phyloP scores from a whole-genome alignment of 2,113 vertebrate genomes.

The Atherinomorus stipes region DNA sequence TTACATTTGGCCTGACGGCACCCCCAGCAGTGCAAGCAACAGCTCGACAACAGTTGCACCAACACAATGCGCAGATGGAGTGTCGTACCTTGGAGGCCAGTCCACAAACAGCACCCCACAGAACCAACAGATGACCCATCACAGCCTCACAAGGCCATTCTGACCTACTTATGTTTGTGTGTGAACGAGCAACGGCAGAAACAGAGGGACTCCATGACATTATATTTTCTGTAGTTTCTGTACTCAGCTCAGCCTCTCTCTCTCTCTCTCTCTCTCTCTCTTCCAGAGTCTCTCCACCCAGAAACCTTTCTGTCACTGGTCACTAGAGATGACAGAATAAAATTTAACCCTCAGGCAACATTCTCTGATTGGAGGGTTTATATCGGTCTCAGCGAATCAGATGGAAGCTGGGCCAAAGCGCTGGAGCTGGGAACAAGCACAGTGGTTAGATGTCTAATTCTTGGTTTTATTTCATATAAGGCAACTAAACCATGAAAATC shows the following conservation, averaged over 20 bases:
- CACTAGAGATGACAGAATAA: constrained; percentile 22
- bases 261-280: too few species aligned
- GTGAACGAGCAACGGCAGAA: background rate
- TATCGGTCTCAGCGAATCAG: background rate
- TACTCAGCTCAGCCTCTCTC: too few species aligned
- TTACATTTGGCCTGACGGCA: constrained; percentile 2
- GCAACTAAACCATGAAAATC: background rate
- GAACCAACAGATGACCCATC: constrained; percentile 63
- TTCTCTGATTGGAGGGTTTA: constrained; percentile 49
- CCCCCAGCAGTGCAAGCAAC: constrained; percentile 19
- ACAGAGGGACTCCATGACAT: background rate
- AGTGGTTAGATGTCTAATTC: background rate
- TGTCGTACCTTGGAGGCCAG: constrained; percentile 40
- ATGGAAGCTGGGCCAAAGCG: background rate
- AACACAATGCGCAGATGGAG: constrained; percentile 54
- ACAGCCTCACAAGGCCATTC: constrained; percentile 28
- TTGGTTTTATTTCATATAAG: background rate
- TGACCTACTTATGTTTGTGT: background rate
- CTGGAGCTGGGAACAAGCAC: background rate
- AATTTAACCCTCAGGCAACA: constrained; percentile 20
- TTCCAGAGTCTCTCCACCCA: constrained; percentile 24
- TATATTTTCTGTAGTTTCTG: background rate
- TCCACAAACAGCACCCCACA: constrained; percentile 38
- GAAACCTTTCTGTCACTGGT: constrained; percentile 61
- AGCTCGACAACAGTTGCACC: constrained; percentile 45